Conservation (phyloP, 2,888 invertebrate species). For the Conomelus anceps region DNA sequence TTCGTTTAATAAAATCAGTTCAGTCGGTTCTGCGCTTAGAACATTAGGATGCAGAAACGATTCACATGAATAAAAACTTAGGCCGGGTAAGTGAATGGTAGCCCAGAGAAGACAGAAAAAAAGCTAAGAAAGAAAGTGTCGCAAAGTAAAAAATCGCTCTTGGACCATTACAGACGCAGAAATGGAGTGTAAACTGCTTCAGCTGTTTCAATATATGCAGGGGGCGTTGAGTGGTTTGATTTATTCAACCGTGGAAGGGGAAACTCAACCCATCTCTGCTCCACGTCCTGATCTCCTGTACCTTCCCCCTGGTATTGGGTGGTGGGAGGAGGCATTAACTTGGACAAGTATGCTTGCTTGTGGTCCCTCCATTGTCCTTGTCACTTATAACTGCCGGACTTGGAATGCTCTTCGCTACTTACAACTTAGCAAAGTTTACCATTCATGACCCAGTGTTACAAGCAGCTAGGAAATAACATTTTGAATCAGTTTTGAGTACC, state of each 20-base stretch:
- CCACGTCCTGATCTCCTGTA: neutral
- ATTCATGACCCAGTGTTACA: neutral
- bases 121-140: neutral
- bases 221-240: neutral
- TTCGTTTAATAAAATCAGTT: neutral
- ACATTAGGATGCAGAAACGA: neutral
- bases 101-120: neutral
- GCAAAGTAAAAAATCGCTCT: neutral
- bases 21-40: neutral
- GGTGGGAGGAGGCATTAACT: neutral
- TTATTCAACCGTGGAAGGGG: neutral
- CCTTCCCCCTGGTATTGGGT: neutral
- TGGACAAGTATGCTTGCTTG: neutral
- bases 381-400: neutral
- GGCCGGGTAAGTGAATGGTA: neutral
- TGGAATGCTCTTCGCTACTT: neutral
- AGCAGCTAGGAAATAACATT: neutral
- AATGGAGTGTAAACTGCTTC: neutral
- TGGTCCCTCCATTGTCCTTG: neutral
- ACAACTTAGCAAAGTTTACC: neutral
- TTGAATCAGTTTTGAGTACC: neutral
- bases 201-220: neutral
- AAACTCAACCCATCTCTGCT: neutral
- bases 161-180: neutral
- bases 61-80: neutral